phyloP scores from a whole-genome alignment of 2,797 vertebrate species.

The Synaphobranchus kaupii region DNA sequence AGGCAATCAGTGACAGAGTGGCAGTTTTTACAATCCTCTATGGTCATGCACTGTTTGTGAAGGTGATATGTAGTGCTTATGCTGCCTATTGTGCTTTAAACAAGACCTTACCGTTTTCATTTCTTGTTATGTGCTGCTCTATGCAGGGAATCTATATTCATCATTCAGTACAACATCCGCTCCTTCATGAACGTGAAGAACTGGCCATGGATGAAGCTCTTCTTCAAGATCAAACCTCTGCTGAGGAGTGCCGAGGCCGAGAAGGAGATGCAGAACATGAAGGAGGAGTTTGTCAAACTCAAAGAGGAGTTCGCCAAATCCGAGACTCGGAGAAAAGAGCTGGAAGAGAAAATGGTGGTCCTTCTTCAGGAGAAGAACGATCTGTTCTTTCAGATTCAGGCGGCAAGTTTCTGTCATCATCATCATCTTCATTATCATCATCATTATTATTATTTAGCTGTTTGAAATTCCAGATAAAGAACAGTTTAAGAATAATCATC shows the following conservation, averaged over 20 bases:
- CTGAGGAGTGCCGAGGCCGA: conserved; percentile 84
- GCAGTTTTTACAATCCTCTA: not conserved
- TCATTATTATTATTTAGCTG: not conserved
- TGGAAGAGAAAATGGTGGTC: conserved; percentile 88
- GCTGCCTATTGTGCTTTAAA: not conserved
- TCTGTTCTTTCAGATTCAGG: conserved; percentile 78
- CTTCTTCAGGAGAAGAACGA: conserved; percentile 87
- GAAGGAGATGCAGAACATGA: conserved; percentile 85
- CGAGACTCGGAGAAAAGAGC: conserved; percentile 83
- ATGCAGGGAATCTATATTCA: conserved; percentile 76
- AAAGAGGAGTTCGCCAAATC: conserved; percentile 78
- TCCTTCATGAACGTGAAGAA: conserved; percentile 87
- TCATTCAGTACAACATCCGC: conserved; percentile 79
- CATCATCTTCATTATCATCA: no score
- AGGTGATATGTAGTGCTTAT: not conserved
- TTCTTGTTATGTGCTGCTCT: not conserved
- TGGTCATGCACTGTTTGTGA: not conserved
- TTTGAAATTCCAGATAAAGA: not conserved
- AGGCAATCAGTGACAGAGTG: not conserved
- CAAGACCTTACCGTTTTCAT: not conserved
- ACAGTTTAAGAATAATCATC: not conserved
- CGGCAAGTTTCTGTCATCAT: conserved; percentile 66
- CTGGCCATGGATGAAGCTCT: conserved; percentile 89
- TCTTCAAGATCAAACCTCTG: conserved; percentile 89
- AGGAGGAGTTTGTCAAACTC: conserved; percentile 71